phyloP scores from a whole-genome alignment of 2,113 vertebrate genomes.

The Heliornis fulica region DNA sequence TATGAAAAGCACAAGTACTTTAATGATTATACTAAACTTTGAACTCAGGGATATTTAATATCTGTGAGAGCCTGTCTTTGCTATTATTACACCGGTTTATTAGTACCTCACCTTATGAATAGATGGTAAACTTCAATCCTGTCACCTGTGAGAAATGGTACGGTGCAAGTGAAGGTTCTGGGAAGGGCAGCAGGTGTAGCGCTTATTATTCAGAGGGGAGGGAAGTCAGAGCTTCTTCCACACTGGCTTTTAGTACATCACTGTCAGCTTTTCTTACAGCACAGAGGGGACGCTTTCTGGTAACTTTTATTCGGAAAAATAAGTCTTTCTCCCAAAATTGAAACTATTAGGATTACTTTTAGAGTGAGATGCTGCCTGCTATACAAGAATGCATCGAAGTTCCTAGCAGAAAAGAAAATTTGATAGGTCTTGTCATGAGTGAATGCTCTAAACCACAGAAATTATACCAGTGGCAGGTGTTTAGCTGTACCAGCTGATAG shows the following conservation, averaged over 20 bases:
- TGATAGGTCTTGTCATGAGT: neutral
- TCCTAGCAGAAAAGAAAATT: neutral
- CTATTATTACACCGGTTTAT: neutral
- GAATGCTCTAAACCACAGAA: neutral
- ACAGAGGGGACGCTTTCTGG: neutral
- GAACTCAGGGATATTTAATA: neutral
- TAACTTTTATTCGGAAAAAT: neutral
- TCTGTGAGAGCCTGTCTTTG: neutral
- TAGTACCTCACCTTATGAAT: accelerated
- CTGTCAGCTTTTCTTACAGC: neutral
- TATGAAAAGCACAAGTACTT: neutral
- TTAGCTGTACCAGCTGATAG: neutral
- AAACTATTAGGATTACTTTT: neutral
- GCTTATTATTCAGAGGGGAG: neutral
- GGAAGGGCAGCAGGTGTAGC: neutral
- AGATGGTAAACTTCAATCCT: neutral
- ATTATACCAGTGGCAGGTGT: neutral
- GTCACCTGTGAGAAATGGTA: neutral
- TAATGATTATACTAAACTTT: neutral
- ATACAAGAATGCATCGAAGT: neutral
- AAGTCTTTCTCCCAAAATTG: neutral
- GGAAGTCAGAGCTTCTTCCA: neutral
- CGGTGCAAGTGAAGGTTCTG: neutral
- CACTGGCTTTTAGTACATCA: neutral
- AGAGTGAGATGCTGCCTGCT: neutral